These are phyloP conservation scores for Odontamblyopus lacepedii DNA, from an alignment of 2,797 vertebrate genomes.

Conservation along the genomic window DNA sequence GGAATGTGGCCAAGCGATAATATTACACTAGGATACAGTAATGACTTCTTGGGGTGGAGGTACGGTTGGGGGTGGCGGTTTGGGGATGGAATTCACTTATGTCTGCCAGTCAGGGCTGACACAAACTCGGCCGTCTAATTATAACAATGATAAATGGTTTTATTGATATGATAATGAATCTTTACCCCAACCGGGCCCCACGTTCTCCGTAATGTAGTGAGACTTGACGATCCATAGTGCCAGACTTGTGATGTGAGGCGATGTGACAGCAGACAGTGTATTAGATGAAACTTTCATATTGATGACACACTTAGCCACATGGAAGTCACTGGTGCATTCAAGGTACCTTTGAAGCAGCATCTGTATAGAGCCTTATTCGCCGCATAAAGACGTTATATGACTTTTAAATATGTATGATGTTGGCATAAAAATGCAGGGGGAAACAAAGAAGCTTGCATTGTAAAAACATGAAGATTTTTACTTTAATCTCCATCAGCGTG, in stretches of 20 bases:
- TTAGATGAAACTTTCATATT: conserved; percentile 54
- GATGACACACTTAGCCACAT: conserved; percentile 42
- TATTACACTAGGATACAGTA: conserved; percentile 67
- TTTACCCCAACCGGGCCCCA: conserved; percentile 17
- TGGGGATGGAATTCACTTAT: conserved; percentile 37
- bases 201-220: conserved; percentile 14
- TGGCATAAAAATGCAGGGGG: conserved; percentile 5
- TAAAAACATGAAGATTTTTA: conserved; percentile 26
- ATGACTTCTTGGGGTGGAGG: conserved; percentile 59
- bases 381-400: conserved; percentile 22
- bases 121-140: conserved; percentile 51
- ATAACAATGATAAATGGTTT: conserved; percentile 54
- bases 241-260: conserved; percentile 23
- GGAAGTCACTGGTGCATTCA: conserved; percentile 43
- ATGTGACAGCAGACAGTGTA: conserved; percentile 42
- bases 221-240: conserved; percentile 16
- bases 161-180: conserved; percentile 57
- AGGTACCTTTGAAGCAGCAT: conserved; percentile 37
- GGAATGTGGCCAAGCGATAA: conserved; percentile 65
- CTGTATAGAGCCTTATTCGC: conserved; percentile 16
- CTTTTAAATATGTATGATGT: conserved; percentile 43
- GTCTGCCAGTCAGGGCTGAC: conserved; percentile 50
- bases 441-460: conserved; percentile 27
- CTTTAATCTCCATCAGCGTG: conserved; percentile 19
- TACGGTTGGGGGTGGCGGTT: conserved; percentile 6